Conservation (phyloP, 2,113 vertebrate genomes). For the Dicerorhinus sumatrensis region DNA sequence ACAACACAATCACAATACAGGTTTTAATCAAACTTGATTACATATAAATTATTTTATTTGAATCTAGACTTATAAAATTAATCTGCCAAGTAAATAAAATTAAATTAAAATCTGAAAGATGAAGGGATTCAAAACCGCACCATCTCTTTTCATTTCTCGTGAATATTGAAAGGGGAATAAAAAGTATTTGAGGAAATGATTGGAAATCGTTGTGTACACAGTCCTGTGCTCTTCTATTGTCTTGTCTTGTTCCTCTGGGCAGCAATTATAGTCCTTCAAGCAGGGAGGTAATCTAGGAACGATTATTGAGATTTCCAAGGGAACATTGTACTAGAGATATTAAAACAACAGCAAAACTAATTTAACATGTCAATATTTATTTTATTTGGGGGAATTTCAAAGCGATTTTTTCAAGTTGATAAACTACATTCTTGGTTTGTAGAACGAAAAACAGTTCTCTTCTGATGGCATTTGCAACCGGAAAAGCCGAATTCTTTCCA, state of each 20-base stretch:
- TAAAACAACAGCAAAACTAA: neutral
- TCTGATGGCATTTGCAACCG: neutral
- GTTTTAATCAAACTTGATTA: slow-evolving; percentile 55
- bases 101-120: slow-evolving; percentile 28
- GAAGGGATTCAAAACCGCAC: neutral
- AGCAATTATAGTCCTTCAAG: neutral
- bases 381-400: neutral
- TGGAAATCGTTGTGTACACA: neutral
- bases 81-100: slow-evolving; percentile 26
- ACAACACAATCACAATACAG: neutral
- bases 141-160: neutral
- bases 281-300: neutral
- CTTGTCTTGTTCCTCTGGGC: neutral
- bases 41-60: slow-evolving; percentile 40
- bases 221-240: neutral
- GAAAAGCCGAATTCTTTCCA: neutral
- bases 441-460: neutral
- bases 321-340: neutral
- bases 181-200: neutral
- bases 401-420: neutral
- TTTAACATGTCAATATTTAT: neutral
- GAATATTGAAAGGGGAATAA: neutral
- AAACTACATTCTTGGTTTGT: neutral
- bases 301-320: neutral
- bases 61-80: neutral